These are phyloP conservation scores for Nettapus auritus DNA, from an alignment of 2,113 vertebrate species.

Conservation along the genomic window DNA sequence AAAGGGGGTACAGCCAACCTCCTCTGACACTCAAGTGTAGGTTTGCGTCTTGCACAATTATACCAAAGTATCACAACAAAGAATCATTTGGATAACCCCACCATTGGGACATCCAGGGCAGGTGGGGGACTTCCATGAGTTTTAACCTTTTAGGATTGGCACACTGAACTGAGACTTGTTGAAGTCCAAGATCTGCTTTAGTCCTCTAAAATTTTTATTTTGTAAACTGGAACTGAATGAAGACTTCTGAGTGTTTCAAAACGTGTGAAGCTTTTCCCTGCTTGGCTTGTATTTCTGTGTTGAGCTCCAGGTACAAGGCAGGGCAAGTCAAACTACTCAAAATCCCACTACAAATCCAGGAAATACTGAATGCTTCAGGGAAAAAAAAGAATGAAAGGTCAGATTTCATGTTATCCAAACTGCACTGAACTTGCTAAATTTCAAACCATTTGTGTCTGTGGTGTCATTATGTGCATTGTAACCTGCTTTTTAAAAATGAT, in stretches of 20 bases:
- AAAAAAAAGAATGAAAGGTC: neutral
- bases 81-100: neutral
- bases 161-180: neutral
- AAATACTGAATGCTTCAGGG: neutral
- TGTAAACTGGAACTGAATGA: neutral
- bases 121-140: rapidly evolving
- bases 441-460: neutral
- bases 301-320: neutral
- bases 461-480: neutral
- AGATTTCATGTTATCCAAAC: neutral
- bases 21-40: neutral
- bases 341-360: neutral
- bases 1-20: neutral
- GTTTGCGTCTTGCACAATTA: neutral
- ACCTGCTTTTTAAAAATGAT: neutral
- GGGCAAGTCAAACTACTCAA: neutral
- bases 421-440: neutral
- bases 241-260: neutral
- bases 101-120: neutral
- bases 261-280: neutral
- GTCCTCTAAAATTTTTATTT: neutral
- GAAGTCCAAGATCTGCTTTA: neutral
- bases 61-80: neutral
- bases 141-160: neutral
- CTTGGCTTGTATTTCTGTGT: neutral